Base-by-base conservation (phyloP, 2,113 vertebrate species). In the Psammodynastes pulverulentus region DNA sequence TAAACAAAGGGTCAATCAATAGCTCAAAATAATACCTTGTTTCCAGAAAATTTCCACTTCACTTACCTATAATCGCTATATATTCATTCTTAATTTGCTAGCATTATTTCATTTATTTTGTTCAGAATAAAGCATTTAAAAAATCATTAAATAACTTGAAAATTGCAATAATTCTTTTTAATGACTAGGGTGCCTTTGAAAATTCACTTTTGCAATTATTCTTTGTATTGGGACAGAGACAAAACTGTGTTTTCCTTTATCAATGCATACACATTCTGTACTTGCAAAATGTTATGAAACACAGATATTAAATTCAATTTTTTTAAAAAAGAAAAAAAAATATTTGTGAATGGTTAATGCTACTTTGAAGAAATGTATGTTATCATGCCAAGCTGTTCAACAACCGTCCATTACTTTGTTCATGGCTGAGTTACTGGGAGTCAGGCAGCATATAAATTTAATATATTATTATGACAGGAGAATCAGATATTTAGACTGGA, bases 371-470 rank as follows among this genome's bases (percentile, higher is more conserved):
- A 79, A 91, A 85, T 34, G 89, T 72, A 92, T 86, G 54, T 86
- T 62, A 91, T 93, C 46, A 79, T n/a, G 94, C 29, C 4, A 91
- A 39, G 5, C 26, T 92, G 89, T 84, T 89, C 91, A 93, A 88
- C 91, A 88, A 89, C 51, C 84, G 46, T 94, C 90, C 94, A 84
- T 53, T 34, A 43, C 21, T 45, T 85, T 92, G 94, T 88, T 29
- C 26, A 4, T 62, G 26, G 26, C 58, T 62, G 62, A n/a, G 4
- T n/a, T 15, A 10, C 12, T 67, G 62, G 62, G 29, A 67, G 62
- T 67, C 29, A n/a, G 62, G 12, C 62, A 67, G 29, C 29, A 67
- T 67, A 67, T 15, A 67, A 67, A 67, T 67, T 67, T n/a, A 58
- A 58, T 58, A 26, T 58, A 58, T 67, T 67, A n/a, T 67, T n/a